Conservation (phyloP, 2,113 vertebrate genomes). For the Myrmophylax atrothorax region DNA sequence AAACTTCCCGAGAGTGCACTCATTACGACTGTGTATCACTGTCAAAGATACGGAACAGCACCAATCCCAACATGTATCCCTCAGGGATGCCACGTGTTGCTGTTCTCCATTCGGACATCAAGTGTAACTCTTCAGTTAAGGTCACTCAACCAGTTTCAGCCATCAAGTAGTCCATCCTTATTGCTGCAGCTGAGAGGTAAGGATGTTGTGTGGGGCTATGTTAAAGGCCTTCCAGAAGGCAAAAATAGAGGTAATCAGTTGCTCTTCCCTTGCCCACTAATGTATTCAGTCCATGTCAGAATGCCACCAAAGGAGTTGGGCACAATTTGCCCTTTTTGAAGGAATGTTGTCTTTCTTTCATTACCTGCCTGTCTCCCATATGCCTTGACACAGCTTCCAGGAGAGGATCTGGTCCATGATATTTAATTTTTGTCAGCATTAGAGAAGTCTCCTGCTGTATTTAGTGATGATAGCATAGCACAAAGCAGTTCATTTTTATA, state of each 20-base stretch:
- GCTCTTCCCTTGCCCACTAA: neutral
- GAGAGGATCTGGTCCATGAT: neutral
- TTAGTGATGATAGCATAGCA: neutral
- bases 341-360: neutral
- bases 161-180: neutral
- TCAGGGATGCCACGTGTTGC: neutral
- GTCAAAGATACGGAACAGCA: fast-evolving
- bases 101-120: neutral
- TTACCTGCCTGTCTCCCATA: neutral
- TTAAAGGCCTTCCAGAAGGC: neutral
- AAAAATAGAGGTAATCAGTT: neutral
- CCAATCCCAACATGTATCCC: fast-evolving
- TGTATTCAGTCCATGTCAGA: neutral
- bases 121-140: neutral
- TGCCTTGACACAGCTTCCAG: neutral
- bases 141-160: neutral
- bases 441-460: neutral
- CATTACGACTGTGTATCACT: neutral
- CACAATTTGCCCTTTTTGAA: neutral
- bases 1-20: neutral
- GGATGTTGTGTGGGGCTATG: neutral
- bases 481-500: neutral
- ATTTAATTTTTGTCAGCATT: neutral
- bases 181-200: neutral
- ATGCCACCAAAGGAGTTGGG: neutral